Conservation (phyloP, 2,797 vertebrate genomes). For the Pristis pectinata region DNA sequence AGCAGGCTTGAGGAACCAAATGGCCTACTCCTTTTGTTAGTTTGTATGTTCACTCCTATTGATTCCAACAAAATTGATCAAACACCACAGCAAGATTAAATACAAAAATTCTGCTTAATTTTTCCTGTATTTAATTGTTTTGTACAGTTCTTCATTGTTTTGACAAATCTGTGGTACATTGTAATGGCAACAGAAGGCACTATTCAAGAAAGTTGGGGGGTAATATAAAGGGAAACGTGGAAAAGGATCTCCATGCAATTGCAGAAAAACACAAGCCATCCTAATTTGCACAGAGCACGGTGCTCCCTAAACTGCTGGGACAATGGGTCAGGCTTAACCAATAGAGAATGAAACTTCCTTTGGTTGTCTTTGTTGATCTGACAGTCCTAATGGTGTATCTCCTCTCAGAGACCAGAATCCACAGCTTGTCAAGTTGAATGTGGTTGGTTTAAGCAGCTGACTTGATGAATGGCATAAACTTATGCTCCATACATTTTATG, state of each 20-base stretch:
- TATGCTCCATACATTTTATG: not conserved
- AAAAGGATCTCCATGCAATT: not conserved
- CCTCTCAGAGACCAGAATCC: not conserved
- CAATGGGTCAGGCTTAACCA: not conserved
- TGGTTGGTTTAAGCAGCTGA: not conserved
- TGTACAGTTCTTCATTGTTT: not conserved
- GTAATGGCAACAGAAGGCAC: not conserved
- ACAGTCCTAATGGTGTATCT: not conserved
- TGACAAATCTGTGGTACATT: not conserved
- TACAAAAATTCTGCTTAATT: not conserved
- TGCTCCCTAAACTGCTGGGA: not conserved
- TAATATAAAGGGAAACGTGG: not conserved
- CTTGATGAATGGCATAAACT: not conserved
- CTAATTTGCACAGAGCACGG: not conserved
- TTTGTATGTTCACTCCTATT: not conserved
- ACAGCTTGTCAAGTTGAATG: not conserved
- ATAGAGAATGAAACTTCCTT: not conserved
- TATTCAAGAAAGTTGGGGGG: not conserved
- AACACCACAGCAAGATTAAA: too few relatives aligned
- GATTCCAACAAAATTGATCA: not conserved
- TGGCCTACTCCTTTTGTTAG: too few relatives aligned
- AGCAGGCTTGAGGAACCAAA: too few relatives aligned
- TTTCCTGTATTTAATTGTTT: not conserved
- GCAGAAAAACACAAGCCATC: not conserved
- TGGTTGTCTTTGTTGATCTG: not conserved